phyloP scores from a whole-genome alignment of 2,113 vertebrate genomes.

The Glaucomys volans region DNA sequence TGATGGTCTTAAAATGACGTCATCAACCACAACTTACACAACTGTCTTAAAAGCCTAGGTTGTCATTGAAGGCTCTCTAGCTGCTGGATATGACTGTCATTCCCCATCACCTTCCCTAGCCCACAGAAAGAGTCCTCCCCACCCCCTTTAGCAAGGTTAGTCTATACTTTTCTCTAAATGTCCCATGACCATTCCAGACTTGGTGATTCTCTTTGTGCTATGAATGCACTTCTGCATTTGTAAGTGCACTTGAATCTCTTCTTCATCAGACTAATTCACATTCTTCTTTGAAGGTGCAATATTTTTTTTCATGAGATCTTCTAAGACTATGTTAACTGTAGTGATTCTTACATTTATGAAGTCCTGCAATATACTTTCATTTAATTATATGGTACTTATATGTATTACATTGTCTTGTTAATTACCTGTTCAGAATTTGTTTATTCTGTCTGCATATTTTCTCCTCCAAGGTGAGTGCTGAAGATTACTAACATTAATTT shows the following conservation, averaged over 20 bases:
- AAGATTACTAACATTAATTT: slow-evolving; percentile 48
- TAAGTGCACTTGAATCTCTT: neutral
- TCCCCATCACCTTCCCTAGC: neutral
- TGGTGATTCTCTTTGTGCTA: neutral
- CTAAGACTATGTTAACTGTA: neutral
- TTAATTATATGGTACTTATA: neutral
- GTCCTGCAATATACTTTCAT: neutral
- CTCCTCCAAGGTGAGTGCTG: neutral
- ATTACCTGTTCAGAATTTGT: slow-evolving; percentile 42
- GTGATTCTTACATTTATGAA: neutral
- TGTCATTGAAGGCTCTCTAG: slow-evolving; percentile 21
- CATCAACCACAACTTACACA: neutral
- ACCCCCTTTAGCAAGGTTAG: neutral
- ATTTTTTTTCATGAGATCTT: neutral
- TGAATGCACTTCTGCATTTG: neutral
- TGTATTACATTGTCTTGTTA: neutral
- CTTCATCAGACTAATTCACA: neutral
- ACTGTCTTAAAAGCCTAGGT: slow-evolving; percentile 55
- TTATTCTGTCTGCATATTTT: neutral
- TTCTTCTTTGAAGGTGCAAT: neutral
- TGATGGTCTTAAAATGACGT: neutral
- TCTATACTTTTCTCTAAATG: slow-evolving; percentile 14
- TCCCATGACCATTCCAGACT: neutral
- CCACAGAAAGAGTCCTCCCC: neutral
- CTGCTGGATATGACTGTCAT: slow-evolving; percentile 49